phyloP scores from a whole-genome alignment of 2,797 vertebrate species.

The Lindbergichthys nudifrons region DNA sequence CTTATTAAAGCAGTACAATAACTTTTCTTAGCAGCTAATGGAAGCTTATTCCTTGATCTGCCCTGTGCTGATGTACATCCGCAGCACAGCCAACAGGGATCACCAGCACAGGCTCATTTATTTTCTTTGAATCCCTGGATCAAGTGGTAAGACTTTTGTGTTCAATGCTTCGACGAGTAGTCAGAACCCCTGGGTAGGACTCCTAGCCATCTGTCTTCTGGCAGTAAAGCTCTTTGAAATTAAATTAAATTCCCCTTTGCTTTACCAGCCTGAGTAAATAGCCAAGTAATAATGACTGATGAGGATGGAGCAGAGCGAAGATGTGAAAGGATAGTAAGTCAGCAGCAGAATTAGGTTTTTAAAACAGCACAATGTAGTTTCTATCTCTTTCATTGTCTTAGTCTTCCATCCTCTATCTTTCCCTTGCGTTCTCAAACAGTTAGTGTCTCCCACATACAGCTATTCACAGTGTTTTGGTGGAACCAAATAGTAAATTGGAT shows the following conservation, averaged over 20 bases:
- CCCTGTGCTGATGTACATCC: conserved; percentile 49
- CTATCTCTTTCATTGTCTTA: conserved; percentile 12
- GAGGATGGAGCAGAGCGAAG: conserved; percentile 39
- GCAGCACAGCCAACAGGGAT: conserved; percentile 59
- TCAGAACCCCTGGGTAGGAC: conserved; percentile 59
- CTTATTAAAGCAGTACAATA: conserved; percentile 56
- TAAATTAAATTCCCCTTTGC: conserved; percentile 58
- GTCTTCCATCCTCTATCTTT: conserved; percentile 1
- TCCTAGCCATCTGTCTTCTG: conserved; percentile 55
- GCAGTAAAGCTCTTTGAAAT: conserved; percentile 68
- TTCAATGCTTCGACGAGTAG: conserved; percentile 61
- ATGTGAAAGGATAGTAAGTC: conserved; percentile 47
- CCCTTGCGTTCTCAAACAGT: not conserved
- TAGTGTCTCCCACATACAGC: not conserved
- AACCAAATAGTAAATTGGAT: conserved; percentile 40
- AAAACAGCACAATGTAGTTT: conserved; percentile 24
- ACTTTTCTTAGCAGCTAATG: conserved; percentile 49
- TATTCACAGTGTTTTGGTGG: conserved; percentile 43
- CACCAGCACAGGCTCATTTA: conserved; percentile 54
- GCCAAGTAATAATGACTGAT: conserved; percentile 59
- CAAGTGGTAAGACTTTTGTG: conserved; percentile 67
- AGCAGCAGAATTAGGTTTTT: conserved; percentile 33
- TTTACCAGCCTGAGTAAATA: conserved; percentile 64
- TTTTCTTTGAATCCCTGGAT: conserved; percentile 72
- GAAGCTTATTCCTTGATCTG: conserved; percentile 54